Percentiles rank a stretch among this genome's conserved stretches.
phyloP scores from a whole-genome alignment of 1,140 invertebrate genomes.

The Drosophila albomicans region DNA sequence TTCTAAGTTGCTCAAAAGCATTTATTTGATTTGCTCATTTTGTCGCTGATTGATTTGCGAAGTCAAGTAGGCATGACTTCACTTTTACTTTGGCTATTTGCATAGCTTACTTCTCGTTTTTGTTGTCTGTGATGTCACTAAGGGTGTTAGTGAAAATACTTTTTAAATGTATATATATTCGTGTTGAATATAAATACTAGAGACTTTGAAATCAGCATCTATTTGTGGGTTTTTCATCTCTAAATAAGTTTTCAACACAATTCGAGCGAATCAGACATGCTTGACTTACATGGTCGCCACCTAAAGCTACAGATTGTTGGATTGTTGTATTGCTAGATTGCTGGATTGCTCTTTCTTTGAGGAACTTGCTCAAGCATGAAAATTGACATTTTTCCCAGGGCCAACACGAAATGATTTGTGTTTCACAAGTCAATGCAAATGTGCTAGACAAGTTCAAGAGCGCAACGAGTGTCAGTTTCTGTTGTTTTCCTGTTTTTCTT shows the following conservation, averaged over 20 bases:
- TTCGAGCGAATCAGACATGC: constrained; percentile 69
- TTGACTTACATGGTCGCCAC: constrained; percentile 57
- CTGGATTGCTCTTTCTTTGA: constrained; percentile 24
- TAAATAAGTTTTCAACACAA: constrained; percentile 46
- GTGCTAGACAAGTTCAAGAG: constrained; percentile 66
- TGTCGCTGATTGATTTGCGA: neutral
- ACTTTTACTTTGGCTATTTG: neutral
- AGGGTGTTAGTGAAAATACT: neutral
- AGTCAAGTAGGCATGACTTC: constrained; percentile 4
- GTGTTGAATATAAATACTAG: too few species aligned
- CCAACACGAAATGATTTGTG: constrained; percentile 3
- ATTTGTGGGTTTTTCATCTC: neutral
- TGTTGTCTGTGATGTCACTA: constrained; percentile 27
- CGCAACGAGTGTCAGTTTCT: constrained; percentile 3
- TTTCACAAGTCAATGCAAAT: constrained; percentile 12
- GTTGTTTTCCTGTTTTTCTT: too few species aligned
- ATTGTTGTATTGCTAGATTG: neutral
- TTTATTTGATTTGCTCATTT: constrained; percentile 1
- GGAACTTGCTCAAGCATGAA: constrained; percentile 45
- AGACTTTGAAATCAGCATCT: neutral
- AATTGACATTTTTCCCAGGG: constrained; percentile 51
- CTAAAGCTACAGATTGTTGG: neutral
- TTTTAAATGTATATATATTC: neutral
- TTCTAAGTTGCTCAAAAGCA: neutral
- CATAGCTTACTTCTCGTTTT: constrained; percentile 3